Evolutionary conservation across 2,113 vertebrate species (phyloP).

Genomic region (Procavia capensis): DNA sequence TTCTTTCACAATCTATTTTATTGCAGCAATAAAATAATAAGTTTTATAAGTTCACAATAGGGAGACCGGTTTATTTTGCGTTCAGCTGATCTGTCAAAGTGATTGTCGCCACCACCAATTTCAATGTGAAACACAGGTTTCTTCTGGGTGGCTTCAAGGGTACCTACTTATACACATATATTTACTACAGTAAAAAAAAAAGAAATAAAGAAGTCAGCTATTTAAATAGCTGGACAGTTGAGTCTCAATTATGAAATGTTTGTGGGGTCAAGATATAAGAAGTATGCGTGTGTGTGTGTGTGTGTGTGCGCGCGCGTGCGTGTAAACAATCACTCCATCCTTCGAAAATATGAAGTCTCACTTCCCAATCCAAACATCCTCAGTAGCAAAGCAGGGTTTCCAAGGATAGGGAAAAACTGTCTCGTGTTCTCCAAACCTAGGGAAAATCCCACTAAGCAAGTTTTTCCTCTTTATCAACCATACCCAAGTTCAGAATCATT

Average conservation of each 20-base stretch:
- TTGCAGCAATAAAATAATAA: neutral
- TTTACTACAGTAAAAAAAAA: neutral
- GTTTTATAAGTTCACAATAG: neutral
- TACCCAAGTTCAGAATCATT: neutral
- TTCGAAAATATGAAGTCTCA: neutral
- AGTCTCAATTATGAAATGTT: constrained; percentile 15
- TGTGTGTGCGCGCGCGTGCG: neutral
- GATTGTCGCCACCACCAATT: neutral
- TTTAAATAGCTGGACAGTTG: neutral
- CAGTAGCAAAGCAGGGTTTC: neutral
- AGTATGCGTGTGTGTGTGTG: no score
- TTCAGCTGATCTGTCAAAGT: constrained; percentile 3
- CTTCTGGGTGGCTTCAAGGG: neutral
- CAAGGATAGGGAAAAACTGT: neutral
- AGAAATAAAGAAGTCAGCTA: neutral
- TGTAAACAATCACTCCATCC: neutral
- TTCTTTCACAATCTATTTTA: neutral
- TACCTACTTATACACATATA: neutral
- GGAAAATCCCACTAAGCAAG: neutral
- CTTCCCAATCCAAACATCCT: neutral
- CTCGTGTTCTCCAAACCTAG: neutral
- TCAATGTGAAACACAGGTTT: neutral
- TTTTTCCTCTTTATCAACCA: constrained; percentile 33
- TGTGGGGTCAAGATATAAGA: constrained; percentile 14
- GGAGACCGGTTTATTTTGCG: neutral